A percentile compares a stretch with the other conserved stretches of the same genome.
phyloP scores from a whole-genome alignment of 2,888 invertebrate genomes.

The Arge pagana region DNA sequence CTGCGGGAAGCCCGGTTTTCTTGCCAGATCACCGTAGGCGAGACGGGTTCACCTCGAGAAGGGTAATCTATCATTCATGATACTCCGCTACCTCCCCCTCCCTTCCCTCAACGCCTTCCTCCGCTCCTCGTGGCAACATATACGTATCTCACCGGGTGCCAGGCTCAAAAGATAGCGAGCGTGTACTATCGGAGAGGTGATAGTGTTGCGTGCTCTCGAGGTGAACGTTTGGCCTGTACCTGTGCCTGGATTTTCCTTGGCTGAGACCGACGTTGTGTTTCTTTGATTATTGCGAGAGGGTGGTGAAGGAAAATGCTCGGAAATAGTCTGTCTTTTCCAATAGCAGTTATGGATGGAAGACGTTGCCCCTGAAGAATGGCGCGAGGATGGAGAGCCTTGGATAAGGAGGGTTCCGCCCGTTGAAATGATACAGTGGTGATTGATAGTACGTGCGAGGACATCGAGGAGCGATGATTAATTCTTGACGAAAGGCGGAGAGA shows the following conservation, averaged over 20 bases:
- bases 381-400: constrained; percentile 10
- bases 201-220: too few relatives aligned
- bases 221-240: too few relatives aligned
- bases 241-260: too few relatives aligned
- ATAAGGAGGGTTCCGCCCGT: not conserved
- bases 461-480: constrained; percentile 26
- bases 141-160: too few relatives aligned
- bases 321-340: too few relatives aligned
- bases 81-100: constrained; percentile 29
- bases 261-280: too few relatives aligned
- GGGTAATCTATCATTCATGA: constrained; percentile 53
- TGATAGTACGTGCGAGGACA: constrained; percentile 26
- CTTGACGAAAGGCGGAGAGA: constrained; percentile 1
- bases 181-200: too few relatives aligned
- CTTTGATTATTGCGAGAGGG: too few relatives aligned
- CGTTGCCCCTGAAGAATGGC: constrained; percentile 15
- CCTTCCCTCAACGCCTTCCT: not conserved
- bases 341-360: constrained; percentile 13
- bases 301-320: too few relatives aligned
- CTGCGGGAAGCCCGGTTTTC: constrained; percentile 43
- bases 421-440: constrained; percentile 24
- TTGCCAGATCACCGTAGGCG: constrained; percentile 35
- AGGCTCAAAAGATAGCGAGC: constrained; percentile 6
- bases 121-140: not conserved
- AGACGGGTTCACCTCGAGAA: constrained; percentile 39